Evolutionary conservation across 2,888 invertebrate genomes (phyloP).

Genomic region (Pammene aurita): DNA sequence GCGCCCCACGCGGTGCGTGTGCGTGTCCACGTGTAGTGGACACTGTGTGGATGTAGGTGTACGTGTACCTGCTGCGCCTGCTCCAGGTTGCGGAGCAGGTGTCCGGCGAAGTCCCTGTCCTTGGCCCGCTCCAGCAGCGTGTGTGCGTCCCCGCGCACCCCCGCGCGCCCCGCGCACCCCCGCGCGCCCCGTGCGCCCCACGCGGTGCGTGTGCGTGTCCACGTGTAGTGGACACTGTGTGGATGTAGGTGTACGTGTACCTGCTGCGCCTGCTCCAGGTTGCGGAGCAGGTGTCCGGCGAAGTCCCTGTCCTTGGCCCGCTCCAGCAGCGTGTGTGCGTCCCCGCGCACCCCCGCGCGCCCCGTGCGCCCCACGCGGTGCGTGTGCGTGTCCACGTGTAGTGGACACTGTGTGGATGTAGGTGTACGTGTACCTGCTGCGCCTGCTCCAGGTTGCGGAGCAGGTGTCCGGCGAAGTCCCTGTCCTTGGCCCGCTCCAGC

Average conservation of each 20-base stretch:
- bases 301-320: conserved; percentile 92
- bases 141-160: conserved; percentile 85
- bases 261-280: conserved; percentile 53
- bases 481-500: conserved; percentile 86
- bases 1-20: conserved; percentile 98
- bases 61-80: conserved; percentile 1
- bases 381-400: conserved; percentile 99
- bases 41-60: conserved; percentile 97
- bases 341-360: conserved; percentile 86
- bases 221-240: conserved; percentile 99
- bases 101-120: conserved; percentile 96
- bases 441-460: conserved; percentile 85
- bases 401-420: conserved; percentile 98
- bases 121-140: conserved; percentile 86
- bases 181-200: conserved; percentile 97
- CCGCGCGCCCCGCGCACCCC: no score
- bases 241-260: no score
- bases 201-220: conserved; percentile 98
- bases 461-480: conserved; percentile 98
- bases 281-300: conserved; percentile 96
- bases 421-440: not conserved
- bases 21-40: conserved; percentile 99
- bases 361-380: conserved; percentile 98
- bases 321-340: conserved; percentile 85
- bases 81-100: conserved; percentile 89